phyloP scores from a whole-genome alignment of 2,113 vertebrate genomes.

The Mormyrus lacerda region DNA sequence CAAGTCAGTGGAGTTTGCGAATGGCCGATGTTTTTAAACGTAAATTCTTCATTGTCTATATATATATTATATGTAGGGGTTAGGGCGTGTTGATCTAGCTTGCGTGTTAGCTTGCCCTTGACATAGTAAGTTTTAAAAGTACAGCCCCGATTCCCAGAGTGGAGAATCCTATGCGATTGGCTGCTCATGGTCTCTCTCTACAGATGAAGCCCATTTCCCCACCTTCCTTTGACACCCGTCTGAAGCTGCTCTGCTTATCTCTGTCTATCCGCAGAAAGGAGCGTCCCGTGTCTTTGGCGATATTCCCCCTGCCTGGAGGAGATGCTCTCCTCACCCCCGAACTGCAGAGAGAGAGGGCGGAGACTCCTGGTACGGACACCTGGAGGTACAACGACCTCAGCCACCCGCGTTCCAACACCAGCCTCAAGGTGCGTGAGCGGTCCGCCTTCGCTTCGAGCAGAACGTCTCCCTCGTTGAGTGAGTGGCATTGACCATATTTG shows the following conservation, averaged over 20 bases:
- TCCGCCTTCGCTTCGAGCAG: not conserved
- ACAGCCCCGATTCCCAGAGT: not conserved
- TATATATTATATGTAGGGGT: not conserved
- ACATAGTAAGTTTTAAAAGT: not conserved
- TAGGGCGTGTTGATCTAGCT: not conserved
- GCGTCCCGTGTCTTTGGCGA: conserved; percentile 82
- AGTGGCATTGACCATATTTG: not conserved
- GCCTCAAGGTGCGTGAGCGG: conserved; percentile 72
- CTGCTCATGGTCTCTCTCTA: not conserved
- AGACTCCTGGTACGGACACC: conserved; percentile 72
- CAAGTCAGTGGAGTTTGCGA: not conserved
- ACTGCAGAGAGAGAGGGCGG: conserved; percentile 63
- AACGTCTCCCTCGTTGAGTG: not conserved
- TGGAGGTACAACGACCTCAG: conserved; percentile 87
- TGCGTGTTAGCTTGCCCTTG: not conserved
- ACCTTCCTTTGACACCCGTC: not conserved
- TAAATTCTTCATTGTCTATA: not conserved
- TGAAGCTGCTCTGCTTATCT: not conserved
- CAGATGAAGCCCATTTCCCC: not conserved
- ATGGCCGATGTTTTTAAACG: not conserved
- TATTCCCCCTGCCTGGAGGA: conserved; percentile 76
- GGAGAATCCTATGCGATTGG: not conserved
- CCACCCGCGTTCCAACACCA: conserved; percentile 83
- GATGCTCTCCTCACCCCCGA: conserved; percentile 77
- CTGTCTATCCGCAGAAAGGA: conserved; percentile 72